phyloP scores from a whole-genome alignment of 1,140 invertebrate species.

The Aphidius gifuensis region DNA sequence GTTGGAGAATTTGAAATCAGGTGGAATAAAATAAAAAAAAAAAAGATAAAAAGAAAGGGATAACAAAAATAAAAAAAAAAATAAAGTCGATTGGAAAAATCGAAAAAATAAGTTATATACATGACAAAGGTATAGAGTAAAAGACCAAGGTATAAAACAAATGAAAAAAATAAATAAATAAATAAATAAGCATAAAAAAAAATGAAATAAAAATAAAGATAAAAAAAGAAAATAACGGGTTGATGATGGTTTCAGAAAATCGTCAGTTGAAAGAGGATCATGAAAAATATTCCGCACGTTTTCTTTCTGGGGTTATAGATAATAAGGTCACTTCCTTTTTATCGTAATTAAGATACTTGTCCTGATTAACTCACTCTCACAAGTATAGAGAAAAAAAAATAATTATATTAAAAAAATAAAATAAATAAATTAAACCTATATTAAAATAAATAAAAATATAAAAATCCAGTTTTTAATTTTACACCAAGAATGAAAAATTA shows the following conservation, averaged over 20 bases:
- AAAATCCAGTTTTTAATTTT: no score
- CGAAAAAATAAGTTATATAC: neutral
- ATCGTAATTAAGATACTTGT: slow-evolving; percentile 14
- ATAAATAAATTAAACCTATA: no score
- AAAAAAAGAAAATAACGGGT: no score
- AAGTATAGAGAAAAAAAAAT: neutral
- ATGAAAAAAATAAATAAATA: slow-evolving; percentile 9
- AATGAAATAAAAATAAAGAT: neutral
- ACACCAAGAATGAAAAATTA: no score
- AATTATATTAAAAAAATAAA: neutral
- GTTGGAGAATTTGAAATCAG: slow-evolving; percentile 7
- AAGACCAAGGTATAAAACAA: neutral
- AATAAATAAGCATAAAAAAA: slow-evolving; percentile 1
- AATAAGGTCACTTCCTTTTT: neutral
- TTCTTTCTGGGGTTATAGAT: slow-evolving; percentile 8
- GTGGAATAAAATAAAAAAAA: neutral
- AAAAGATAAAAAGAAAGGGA: neutral
- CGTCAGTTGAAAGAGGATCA: no score
- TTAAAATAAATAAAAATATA: no score
- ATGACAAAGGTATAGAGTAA: neutral
- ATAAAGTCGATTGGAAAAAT: no score
- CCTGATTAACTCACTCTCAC: slow-evolving; percentile 7
- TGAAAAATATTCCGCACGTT: neutral
- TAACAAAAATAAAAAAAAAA: no score
- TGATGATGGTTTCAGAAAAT: no score